These are phyloP conservation scores for Beris chalybata DNA, from an alignment of 2,888 invertebrate genomes.

Conservation along the genomic window DNA sequence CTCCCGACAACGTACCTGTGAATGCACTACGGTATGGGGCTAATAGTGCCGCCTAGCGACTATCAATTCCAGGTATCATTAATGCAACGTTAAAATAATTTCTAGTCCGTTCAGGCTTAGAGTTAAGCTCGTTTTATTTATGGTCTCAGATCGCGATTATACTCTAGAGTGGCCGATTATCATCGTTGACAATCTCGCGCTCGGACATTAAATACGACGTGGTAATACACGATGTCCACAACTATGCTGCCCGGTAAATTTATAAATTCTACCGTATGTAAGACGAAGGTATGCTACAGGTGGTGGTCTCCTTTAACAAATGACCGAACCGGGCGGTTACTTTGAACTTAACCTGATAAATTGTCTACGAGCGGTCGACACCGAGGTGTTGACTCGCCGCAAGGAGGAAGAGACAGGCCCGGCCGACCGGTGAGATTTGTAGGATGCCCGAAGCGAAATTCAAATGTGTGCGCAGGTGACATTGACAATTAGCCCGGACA, in stretches of 20 bases:
- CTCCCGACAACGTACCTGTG: too few species aligned
- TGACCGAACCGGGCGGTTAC: conserved; percentile 21
- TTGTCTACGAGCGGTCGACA: conserved; percentile 5
- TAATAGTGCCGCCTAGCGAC: too few species aligned
- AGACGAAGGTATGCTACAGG: background rate
- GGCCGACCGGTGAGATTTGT: conserved; percentile 10
- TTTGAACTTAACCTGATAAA: conserved; percentile 30
- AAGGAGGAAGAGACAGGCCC: conserved; percentile 6
- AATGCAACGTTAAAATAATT: too few species aligned
- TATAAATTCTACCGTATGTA: too few species aligned
- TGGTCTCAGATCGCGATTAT: conserved; percentile 16
- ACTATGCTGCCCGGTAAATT: conserved; percentile 2
- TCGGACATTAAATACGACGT: too few species aligned
- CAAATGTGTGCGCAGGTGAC: conserved; percentile 27
- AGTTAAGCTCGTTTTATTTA: background rate
- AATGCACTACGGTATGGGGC: too few species aligned
- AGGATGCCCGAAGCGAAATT: conserved; percentile 15
- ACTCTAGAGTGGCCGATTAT: conserved; percentile 12
- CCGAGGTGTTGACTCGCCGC: conserved; percentile 23
- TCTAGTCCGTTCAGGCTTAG: too few species aligned
- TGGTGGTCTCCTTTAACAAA: conserved; percentile 27
- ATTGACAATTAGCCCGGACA: conserved; percentile 26
- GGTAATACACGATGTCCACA: conserved; percentile 22
- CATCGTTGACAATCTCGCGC: conserved; percentile 25
- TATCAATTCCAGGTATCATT: too few species aligned